Base-by-base conservation (phyloP, 64 coral and sea anemone genomes). In the Trachythela sp. region DNA sequence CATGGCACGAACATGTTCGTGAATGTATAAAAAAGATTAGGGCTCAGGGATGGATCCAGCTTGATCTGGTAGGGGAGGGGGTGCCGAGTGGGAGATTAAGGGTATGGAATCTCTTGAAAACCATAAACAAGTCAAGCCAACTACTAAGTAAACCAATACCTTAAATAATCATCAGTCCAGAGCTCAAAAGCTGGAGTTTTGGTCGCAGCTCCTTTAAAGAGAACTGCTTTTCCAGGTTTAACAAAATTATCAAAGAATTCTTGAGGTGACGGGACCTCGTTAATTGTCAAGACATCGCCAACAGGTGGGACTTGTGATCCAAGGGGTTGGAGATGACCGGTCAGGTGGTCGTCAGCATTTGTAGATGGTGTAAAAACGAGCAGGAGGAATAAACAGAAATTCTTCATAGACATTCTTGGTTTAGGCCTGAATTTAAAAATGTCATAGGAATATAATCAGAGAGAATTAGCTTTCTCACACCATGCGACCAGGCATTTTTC, bases 101-200 rank as follows among this genome's bases (percentile, higher is more conserved):
- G n/a, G n/a, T n/a, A n/a, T n/a, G n/a, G n/a, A n/a, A n/a, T n/a
- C n/a, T n/a, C n/a, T n/a, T n/a, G n/a, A n/a, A n/a, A n/a, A n/a
- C n/a, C n/a, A n/a, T n/a, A n/a, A n/a, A n/a, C n/a, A n/a, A n/a
- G n/a, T n/a, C n/a, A n/a, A 6, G 26, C 15, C 6, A 64, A 64
- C 56, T 64, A 64, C 15, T 24, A 64, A 6, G 3, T 2, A 31
- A 68, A 68, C 2, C 22, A 8, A 20, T 84, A 95, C 96, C 96
- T 99, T 36, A 99, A 92, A 87, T 99, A 99, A 22, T 95, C 86
- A 83, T 99, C 96, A 0, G 96, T 99, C 96, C 96, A 99, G 13
- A 91, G 87, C 1, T 88, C 84, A 89, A 87, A 99, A 13, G 96
- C 89, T 0, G 93, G 93, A 93, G 94, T 92, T 15, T 89, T 71